Conservation (phyloP, 2,113 vertebrate genomes). For the Gnathonemus longibarbis region DNA sequence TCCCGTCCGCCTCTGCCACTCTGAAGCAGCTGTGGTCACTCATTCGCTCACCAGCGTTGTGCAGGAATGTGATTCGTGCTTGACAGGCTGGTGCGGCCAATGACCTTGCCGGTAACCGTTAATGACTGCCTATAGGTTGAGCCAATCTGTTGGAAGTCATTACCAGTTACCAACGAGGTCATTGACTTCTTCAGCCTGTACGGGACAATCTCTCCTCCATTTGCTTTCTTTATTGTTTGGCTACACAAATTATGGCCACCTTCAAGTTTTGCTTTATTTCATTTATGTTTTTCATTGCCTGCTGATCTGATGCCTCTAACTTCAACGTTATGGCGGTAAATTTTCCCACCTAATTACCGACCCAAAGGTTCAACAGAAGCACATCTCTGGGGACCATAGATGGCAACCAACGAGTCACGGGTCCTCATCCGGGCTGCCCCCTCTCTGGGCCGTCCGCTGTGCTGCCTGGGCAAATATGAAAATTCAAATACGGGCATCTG, state of each 20-base stretch:
- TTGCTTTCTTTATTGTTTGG: neutral
- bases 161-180: neutral
- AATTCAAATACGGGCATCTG: neutral
- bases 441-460: neutral
- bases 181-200: neutral
- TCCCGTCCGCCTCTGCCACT: neutral
- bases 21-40: neutral
- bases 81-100: neutral
- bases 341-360: neutral
- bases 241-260: neutral
- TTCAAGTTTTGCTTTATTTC: neutral
- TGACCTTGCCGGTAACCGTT: neutral
- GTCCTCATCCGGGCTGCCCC: neutral
- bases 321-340: neutral
- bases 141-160: neutral
- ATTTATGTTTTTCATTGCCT: neutral
- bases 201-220: neutral
- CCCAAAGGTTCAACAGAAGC: neutral
- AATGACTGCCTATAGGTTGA: neutral
- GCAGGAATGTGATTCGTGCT: neutral
- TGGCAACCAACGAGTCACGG: neutral
- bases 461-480: neutral
- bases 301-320: neutral
- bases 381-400: neutral
- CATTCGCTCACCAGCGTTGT: neutral